phyloP scores from a whole-genome alignment of 2,888 invertebrate species.

The Hydropsyche betteni region DNA sequence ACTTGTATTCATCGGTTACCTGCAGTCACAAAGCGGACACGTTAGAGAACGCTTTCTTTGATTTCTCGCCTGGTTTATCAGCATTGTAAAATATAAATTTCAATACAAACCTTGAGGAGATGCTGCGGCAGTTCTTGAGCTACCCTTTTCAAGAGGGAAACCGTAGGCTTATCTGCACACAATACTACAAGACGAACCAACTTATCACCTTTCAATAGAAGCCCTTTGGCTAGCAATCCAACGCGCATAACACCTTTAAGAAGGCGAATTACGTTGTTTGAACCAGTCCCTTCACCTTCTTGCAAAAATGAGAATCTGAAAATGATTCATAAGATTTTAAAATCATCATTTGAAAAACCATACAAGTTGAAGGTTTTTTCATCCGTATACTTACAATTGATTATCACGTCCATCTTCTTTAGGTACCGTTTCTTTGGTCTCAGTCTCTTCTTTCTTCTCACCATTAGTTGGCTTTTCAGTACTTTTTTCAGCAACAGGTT shows the following conservation, averaged over 20 bases:
- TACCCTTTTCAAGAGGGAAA: constrained; percentile 85
- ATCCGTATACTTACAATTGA: constrained; percentile 68
- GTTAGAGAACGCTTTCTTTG: neutral
- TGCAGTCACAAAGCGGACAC: constrained; percentile 49
- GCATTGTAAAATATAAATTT: neutral
- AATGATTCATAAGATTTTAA: constrained; percentile 23
- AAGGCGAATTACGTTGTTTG: constrained; percentile 71
- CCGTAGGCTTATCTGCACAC: constrained; percentile 93
- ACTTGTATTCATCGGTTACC: constrained; percentile 78
- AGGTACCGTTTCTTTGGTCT: constrained; percentile 65
- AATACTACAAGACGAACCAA: constrained; percentile 92
- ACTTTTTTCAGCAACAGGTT: constrained; percentile 54
- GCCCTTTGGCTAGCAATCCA: constrained; percentile 84
- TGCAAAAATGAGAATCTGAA: constrained; percentile 73
- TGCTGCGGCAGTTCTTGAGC: constrained; percentile 85
- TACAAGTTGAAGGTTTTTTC: constrained; percentile 43
- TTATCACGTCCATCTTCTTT: constrained; percentile 83
- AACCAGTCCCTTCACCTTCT: constrained; percentile 66
- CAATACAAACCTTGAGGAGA: constrained; percentile 65
- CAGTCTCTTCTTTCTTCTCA: constrained; percentile 57
- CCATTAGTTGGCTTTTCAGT: constrained; percentile 58
- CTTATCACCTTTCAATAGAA: constrained; percentile 89
- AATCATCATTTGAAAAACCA: constrained; percentile 34
- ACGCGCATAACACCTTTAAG: constrained; percentile 97
- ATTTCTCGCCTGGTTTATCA: neutral